Evolutionary conservation across 1,140 invertebrate genomes (phyloP).

Genomic region (Drosophila cardini): DNA sequence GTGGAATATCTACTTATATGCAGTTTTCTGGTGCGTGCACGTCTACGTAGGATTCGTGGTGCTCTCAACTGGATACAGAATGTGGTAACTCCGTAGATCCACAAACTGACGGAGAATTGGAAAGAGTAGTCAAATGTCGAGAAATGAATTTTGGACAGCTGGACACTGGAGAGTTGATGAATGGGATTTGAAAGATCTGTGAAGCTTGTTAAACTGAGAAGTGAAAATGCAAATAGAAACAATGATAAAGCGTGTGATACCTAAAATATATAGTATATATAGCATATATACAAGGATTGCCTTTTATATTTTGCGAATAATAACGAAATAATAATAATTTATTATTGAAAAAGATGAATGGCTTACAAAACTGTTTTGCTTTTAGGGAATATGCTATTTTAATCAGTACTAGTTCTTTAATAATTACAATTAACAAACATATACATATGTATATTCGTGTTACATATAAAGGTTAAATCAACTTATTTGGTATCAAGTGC

Average conservation of each 20-base stretch:
- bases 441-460: neutral
- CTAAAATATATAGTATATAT: slow-evolving; percentile 69
- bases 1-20: slow-evolving; percentile 91
- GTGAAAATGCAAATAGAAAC: slow-evolving; percentile 47
- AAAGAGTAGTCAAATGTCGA: neutral
- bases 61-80: slow-evolving; percentile 89
- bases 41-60: slow-evolving; percentile 86
- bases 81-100: slow-evolving; percentile 45
- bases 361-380: too few relatives aligned
- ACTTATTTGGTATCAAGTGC: neutral
- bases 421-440: neutral
- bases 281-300: slow-evolving; percentile 40
- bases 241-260: slow-evolving; percentile 71
- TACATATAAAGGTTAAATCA: neutral
- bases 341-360: neutral
- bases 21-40: slow-evolving; percentile 88
- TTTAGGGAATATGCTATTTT: too few relatives aligned
- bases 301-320: slow-evolving; percentile 18
- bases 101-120: neutral
- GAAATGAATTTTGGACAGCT: neutral
- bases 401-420: too few relatives aligned
- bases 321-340: slow-evolving; percentile 15
- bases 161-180: neutral
- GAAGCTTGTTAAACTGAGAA: slow-evolving; percentile 49
- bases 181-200: neutral